Evolutionary conservation across 2,888 invertebrate species (phyloP).

Genomic region (Pristionchus fissidentatus): DNA sequence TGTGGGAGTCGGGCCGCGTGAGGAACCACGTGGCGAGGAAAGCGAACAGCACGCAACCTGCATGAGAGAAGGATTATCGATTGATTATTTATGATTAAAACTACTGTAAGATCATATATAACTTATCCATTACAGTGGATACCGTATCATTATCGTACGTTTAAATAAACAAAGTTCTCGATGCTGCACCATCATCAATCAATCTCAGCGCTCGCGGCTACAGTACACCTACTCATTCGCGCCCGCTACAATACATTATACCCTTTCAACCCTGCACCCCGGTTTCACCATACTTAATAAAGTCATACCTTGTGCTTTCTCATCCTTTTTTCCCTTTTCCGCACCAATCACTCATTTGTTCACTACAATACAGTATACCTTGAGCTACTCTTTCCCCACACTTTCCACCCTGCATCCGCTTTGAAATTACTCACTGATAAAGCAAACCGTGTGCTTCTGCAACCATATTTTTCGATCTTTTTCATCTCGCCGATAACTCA

Average conservation of each 20-base stretch:
- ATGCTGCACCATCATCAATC: neutral
- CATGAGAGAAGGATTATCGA: conserved; percentile 58
- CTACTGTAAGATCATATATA: neutral
- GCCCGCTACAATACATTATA: neutral
- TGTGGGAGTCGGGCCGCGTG: conserved; percentile 84
- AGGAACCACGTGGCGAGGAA: conserved; percentile 87
- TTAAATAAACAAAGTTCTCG: neutral
- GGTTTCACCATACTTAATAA: too few relatives aligned
- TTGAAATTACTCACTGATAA: too few relatives aligned
- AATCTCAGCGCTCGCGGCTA: too few relatives aligned
- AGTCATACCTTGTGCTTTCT: neutral
- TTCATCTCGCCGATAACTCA: neutral
- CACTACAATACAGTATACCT: too few relatives aligned
- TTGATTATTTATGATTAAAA: neutral
- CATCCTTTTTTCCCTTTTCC: neutral
- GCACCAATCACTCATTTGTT: neutral
- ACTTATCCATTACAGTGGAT: neutral
- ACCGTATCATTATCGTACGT: neutral
- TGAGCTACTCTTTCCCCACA: neutral
- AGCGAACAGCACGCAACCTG: conserved; percentile 78
- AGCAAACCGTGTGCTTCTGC: too few relatives aligned
- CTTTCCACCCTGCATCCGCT: neutral
- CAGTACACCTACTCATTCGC: neutral
- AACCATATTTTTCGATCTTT: neutral
- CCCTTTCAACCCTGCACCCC: too few relatives aligned